Evolutionary conservation across 2,797 vertebrate species (phyloP), one percentile per base, ranked within the genome.

Genomic region (Anguilla anguilla): DNA sequence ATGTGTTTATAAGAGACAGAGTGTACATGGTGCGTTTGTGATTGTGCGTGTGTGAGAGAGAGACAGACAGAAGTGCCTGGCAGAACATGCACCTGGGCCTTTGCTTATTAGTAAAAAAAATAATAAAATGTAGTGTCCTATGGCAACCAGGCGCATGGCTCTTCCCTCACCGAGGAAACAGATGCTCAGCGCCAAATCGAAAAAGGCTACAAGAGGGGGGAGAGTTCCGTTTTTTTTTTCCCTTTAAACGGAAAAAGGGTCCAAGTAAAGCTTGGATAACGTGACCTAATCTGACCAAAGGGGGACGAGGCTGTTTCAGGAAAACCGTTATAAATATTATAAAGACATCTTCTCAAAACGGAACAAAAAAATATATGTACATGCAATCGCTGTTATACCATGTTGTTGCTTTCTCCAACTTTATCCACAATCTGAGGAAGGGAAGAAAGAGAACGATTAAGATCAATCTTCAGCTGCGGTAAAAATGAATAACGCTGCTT

Each of bases 401-500:
- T 99, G 92, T 96, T 98, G 97, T 97, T 99, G 96, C 98, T 98
- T 94, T 99, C 98, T 91, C 97, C 96, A 92, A 93, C 96, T 96
- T 97, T 97, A 96, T 99, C 98, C 96, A 97, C 98, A 89, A 97
- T 98, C 98, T 99, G 96, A 69, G 93, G 22, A 92, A 90, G 88
- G 93, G 93, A 6, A 93, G 93, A 89, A 90, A 89, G 92, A 86
- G 77, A 91, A 87, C 90, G 61, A 90, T 0, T 86, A 57, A 57
- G 53, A 13, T 39, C 57, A 49, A 88, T 61, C 72, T 81, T 86
- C 85, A 31, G 28, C 49, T 31, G 55, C 51, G 31, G 51, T 6
- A 28, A 22, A 43, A 72, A 35, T 5, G 9, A 9, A 28, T 35
- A 2, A 28, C 4, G 15, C 22, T 25, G 5, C 22, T 67, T 3